Evolutionary conservation across 2,797 vertebrate genomes (phyloP).

Genomic region (Cichlasoma orientale): DNA sequence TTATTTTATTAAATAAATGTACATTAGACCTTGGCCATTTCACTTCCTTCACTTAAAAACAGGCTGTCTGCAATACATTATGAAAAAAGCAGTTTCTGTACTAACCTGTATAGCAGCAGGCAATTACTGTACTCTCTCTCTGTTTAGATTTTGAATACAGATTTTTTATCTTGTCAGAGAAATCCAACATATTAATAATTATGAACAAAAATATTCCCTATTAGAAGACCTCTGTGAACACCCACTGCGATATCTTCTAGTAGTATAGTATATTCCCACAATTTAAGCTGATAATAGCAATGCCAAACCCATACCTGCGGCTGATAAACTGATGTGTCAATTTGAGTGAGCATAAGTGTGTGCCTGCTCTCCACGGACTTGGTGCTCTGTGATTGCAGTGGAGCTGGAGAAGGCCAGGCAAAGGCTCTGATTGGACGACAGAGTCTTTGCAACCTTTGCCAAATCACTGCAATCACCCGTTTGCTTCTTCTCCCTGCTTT

Average conservation of each 20-base stretch:
- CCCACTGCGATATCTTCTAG: constrained; percentile 4
- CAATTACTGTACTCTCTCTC: not conserved
- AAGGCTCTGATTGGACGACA: constrained; percentile 78
- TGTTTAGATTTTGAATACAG: not conserved
- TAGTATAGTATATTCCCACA: constrained; percentile 11
- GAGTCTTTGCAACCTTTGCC: constrained; percentile 72
- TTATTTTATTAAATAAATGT: too few relatives aligned
- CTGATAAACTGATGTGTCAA: constrained; percentile 24
- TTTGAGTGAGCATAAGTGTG: constrained; percentile 27
- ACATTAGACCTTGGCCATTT: constrained; percentile 6
- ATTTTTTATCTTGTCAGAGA: not conserved
- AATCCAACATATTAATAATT: not conserved
- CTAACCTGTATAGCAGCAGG: not conserved
- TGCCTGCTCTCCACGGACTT: constrained; percentile 33
- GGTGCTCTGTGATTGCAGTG: constrained; percentile 75
- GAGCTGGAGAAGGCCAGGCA: constrained; percentile 68
- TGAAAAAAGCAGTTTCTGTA: not conserved
- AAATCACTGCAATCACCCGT: constrained; percentile 83
- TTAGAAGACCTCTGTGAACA: constrained; percentile 1
- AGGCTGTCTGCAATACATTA: not conserved
- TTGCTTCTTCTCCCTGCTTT: constrained; percentile 76
- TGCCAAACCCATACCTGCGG: constrained; percentile 38
- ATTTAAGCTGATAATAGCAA: constrained; percentile 27
- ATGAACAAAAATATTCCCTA: not conserved
- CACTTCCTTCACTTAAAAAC: not conserved